Percentiles rank a stretch among this genome's conserved stretches.
Conservation (phyloP, 2,113 vertebrate species). For the Plestiodon gilberti region DNA sequence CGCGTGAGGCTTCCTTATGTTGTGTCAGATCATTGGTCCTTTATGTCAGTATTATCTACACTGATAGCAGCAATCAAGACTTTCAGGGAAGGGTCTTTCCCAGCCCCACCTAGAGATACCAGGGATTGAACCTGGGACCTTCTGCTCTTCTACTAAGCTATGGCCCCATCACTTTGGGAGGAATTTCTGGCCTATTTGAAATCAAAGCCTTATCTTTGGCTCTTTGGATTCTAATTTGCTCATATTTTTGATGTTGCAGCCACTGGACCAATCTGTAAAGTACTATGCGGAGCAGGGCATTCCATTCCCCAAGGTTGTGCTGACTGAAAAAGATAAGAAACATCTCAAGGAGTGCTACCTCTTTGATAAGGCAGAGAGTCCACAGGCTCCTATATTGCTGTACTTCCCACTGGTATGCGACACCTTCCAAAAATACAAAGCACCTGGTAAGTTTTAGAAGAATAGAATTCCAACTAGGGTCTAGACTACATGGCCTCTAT, state of each 20-base stretch:
- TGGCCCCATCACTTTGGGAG: neutral
- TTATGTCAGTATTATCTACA: too few species aligned
- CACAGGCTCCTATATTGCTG: conserved; percentile 65
- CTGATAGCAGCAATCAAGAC: too few species aligned
- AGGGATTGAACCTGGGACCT: too few species aligned
- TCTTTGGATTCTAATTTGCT: conserved; percentile 6
- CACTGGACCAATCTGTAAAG: conserved; percentile 73
- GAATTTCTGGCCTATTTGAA: neutral
- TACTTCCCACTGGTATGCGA: conserved; percentile 80
- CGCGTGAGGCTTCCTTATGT: too few species aligned
- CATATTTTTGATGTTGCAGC: conserved; percentile 57
- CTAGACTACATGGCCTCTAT: neutral
- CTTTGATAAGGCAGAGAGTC: conserved; percentile 63
- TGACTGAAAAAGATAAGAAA: conserved; percentile 64
- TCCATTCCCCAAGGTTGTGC: conserved; percentile 67
- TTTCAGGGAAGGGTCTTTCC: too few species aligned
- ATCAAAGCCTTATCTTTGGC: neutral
- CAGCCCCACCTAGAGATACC: too few species aligned
- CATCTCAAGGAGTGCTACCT: conserved; percentile 79
- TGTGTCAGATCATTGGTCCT: too few species aligned
- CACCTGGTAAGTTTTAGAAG: conserved; percentile 71
- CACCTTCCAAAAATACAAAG: conserved; percentile 80
- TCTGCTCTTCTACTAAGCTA: too few species aligned
- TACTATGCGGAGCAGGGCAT: conserved; percentile 76
- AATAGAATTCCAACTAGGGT: neutral